Evolutionary conservation across 1,140 invertebrate species (phyloP).

Genomic region (Brachionus koreanus): DNA sequence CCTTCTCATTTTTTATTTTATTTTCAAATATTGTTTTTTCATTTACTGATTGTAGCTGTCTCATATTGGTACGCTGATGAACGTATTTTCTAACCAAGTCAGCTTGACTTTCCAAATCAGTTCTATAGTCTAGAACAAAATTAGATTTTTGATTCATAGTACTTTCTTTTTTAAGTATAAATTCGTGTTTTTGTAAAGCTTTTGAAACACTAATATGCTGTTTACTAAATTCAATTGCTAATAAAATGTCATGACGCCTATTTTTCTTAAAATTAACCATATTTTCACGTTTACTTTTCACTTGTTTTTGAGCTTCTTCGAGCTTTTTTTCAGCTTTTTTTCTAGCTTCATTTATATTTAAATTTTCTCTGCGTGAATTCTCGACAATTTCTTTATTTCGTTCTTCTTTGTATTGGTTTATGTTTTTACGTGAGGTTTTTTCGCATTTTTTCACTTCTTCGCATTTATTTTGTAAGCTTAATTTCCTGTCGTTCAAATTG

Average conservation of each 20-base stretch:
- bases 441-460: constrained; percentile 50
- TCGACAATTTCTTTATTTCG: constrained; percentile 49
- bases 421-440: constrained; percentile 51
- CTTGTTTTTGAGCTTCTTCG: constrained; percentile 48
- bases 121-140: constrained; percentile 15
- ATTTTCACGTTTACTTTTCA: constrained; percentile 49
- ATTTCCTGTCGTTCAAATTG: constrained; percentile 49
- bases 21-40: neutral
- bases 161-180: neutral
- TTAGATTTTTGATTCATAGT: neutral
- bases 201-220: constrained; percentile 57
- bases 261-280: constrained; percentile 48
- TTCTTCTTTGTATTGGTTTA: constrained; percentile 51
- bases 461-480: constrained; percentile 4
- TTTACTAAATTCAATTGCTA: constrained; percentile 53
- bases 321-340: constrained; percentile 50
- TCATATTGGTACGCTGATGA: constrained; percentile 1
- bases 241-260: constrained; percentile 49
- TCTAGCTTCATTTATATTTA: constrained; percentile 47
- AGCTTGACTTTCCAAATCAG: neutral
- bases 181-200: constrained; percentile 53
- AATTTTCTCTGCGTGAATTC: constrained; percentile 49
- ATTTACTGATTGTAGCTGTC: neutral
- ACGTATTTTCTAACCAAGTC: constrained; percentile 20
- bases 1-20: neutral